Evolutionary conservation across 2,888 invertebrate species (phyloP), one percentile per base, ranked within the genome.

Genomic region (Drosophila anomalata): DNA sequence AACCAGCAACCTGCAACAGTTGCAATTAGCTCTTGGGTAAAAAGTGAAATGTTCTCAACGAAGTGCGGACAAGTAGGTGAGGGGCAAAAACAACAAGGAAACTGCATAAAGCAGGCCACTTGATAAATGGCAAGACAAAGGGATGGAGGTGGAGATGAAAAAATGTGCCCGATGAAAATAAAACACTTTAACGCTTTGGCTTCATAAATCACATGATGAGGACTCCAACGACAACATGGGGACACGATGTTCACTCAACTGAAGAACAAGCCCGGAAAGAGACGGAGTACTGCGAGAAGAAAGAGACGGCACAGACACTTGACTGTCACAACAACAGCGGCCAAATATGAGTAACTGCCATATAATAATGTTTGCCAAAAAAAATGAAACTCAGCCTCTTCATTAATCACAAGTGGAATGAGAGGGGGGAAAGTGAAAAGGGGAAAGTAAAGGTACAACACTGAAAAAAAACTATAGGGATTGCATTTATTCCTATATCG

Each of bases 291-390:
- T 0, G 20, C 1, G 36, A 8, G 20, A 44, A 36, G 46, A 55
- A 41, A 39, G 11, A 29, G 42, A 26, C 17, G 24, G 51, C 8
- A 3, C 44, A 36, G 52, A 65, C 82, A 81, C 51, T 76, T 81
- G 74, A 66, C 81, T 82, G 82, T 87, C 82, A 87, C 75, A 83
- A 83, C 87, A 80, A 75, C 75, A 75, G 84, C 76, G 81, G 75
- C 81, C 84, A 77, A 84, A 87, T 87, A 84, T 83, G 82, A 87
- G 87, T 84, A 83, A 83, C 84, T 81, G 87, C 87, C 78, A 87
- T 81, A 83, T 87, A 83, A 83, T 83, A 84, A 78, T 87, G 81
- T 65, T 76, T 78, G 73, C 59, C 59, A 46, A 66, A 57, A 52
- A 39, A 41, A 42, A 51, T 46, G 55, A 58, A 54, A 59, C 58